Evolutionary conservation across 2,113 vertebrate genomes (phyloP).

Genomic region (Aegithalos caudatus): DNA sequence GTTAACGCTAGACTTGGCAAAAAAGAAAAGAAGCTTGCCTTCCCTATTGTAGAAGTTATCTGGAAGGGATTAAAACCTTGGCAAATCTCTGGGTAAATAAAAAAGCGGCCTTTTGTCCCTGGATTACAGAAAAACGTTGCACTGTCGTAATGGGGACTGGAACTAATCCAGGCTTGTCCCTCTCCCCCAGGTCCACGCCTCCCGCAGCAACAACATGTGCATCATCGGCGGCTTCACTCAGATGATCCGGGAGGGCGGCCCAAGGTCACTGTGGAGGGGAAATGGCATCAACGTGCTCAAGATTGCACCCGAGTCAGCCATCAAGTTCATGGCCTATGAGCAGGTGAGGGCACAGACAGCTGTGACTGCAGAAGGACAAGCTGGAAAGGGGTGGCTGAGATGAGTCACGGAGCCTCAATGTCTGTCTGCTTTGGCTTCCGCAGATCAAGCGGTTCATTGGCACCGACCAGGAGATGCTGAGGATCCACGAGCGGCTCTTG

Average conservation of each 20-base stretch:
- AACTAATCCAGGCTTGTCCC: not conserved
- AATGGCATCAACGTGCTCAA: slow-evolving; percentile 97
- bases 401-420: not conserved
- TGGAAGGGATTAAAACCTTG: slow-evolving; percentile 53
- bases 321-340: slow-evolving; percentile 98
- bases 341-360: slow-evolving; percentile 73
- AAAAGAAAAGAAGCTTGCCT: not conserved
- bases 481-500: slow-evolving; percentile 86
- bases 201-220: slow-evolving; percentile 90
- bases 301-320: slow-evolving; percentile 92
- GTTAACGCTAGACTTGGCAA: not conserved
- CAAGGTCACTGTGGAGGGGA: slow-evolving; percentile 89
- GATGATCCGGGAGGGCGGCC: slow-evolving; percentile 91
- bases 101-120: slow-evolving; percentile 59
- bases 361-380: not conserved
- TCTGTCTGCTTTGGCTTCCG: not conserved
- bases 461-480: slow-evolving; percentile 88
- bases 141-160: not conserved
- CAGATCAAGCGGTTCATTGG: slow-evolving; percentile 93
- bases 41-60: slow-evolving; percentile 17
- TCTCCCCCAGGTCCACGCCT: slow-evolving; percentile 84
- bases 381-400: not conserved
- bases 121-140: slow-evolving; percentile 33
- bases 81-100: not conserved
- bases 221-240: slow-evolving; percentile 87